phyloP scores from a whole-genome alignment of 2,113 vertebrate genomes.

The Nibea albiflora region DNA sequence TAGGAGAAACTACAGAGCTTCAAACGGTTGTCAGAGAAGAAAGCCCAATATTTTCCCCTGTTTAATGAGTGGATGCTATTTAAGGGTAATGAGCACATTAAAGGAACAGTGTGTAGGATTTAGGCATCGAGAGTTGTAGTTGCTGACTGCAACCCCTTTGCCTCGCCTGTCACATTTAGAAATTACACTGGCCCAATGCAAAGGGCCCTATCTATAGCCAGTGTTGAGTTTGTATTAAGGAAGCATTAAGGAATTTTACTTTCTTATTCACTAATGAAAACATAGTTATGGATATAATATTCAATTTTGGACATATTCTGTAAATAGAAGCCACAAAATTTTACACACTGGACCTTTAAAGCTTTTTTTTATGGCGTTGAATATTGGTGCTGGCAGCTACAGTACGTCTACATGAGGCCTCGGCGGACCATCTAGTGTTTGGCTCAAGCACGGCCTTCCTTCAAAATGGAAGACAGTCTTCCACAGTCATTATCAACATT shows the following conservation, averaged over 20 bases:
- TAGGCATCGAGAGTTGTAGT: too few relatives aligned
- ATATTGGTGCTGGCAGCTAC: constrained; percentile 49
- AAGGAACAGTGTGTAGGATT: neutral
- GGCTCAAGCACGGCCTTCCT: constrained; percentile 10
- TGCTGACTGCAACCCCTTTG: too few relatives aligned
- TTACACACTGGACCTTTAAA: too few relatives aligned
- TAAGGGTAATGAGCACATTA: constrained; percentile 15
- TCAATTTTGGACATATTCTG: too few relatives aligned
- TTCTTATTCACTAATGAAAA: too few relatives aligned
- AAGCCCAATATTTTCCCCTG: constrained; percentile 20
- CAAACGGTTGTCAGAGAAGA: neutral
- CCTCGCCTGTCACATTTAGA: too few relatives aligned
- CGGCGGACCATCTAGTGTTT: constrained; percentile 37
- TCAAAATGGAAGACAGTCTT: constrained; percentile 11
- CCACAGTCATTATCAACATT: neutral
- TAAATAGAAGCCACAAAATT: too few relatives aligned
- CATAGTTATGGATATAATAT: too few relatives aligned
- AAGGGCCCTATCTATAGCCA: too few relatives aligned
- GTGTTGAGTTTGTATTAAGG: too few relatives aligned
- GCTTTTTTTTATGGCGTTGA: neutral
- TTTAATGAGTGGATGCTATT: constrained; percentile 29
- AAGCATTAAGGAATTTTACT: too few relatives aligned
- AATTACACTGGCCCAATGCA: too few relatives aligned
- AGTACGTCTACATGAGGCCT: constrained; percentile 36
- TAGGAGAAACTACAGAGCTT: constrained; percentile 3